Evolutionary conservation across 2,113 vertebrate species (phyloP), one percentile per base, ranked within the genome.

Genomic region (Nyctereutes procyonoides): DNA sequence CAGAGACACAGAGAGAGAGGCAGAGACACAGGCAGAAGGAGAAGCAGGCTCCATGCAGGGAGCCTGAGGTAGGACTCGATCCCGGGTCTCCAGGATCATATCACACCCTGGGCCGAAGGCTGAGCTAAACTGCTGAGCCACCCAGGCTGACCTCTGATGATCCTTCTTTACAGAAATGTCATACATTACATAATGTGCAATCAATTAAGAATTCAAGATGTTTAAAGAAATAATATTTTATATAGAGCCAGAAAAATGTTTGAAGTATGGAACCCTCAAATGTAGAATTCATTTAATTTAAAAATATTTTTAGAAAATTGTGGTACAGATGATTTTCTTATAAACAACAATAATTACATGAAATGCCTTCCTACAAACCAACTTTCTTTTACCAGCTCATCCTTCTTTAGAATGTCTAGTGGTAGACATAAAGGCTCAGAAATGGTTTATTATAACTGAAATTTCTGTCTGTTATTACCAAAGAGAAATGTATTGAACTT

Each of bases 381-480:
- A 96, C 58, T 92, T 81, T 80, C 53, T 95, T 90, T 97, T 55
- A 86, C 58, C 81, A 87, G 48, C n/a, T 30, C 89, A 95, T 97
- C 90, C 67, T 93, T 92, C 91, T 96, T 95, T 94, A 96, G 90
- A 97, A 95, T 93, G 93, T 85, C 97, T 93, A 93, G 63, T 81
- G 90, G 92, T 74, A 81, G 84, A 98, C 83, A 97, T 93, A 98
- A 96, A 97, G 82, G 69, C 69, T 95, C 97, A 82, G 74, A 97
- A 95, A 97, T 95, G 92, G 96, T 97, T 95, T 98, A 97, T 97
- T 97, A 97, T 98, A 96, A 94, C 96, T 95, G 95, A 97, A 98
- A 97, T 97, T 97, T 97, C 96, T 97, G 76, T 96, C 96, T 95
- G 84, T 94, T 98, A 98, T 97, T 97, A 97, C 92, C 90, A 96